A percentile compares a stretch with the other conserved stretches of the same genome.
Evolutionary conservation across 2,113 vertebrate genomes (phyloP).

Genomic region (Atrichornis clamosus): DNA sequence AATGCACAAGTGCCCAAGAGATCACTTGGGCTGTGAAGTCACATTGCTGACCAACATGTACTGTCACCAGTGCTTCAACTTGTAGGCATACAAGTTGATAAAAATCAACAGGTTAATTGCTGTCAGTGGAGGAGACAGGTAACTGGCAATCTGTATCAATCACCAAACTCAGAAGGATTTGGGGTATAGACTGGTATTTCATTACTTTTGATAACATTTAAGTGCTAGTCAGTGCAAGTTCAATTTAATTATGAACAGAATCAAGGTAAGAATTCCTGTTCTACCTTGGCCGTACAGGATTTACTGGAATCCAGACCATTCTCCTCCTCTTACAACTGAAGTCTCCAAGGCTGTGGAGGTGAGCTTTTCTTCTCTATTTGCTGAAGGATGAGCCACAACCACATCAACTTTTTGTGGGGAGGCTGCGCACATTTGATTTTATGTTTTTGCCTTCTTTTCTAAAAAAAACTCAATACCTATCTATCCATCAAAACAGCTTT

Average conservation of each 20-base stretch:
- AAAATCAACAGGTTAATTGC: not conserved
- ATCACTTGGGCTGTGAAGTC: not conserved
- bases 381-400: not conserved
- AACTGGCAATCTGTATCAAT: not conserved
- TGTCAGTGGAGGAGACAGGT: not conserved
- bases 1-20: not conserved
- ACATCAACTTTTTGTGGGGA: not conserved
- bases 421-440: not conserved
- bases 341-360: not conserved
- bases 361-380: not conserved
- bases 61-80: not conserved
- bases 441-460: not conserved
- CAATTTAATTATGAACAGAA: not conserved
- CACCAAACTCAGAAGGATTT: not conserved
- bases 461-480: not conserved
- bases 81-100: not conserved
- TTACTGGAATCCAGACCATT: not conserved
- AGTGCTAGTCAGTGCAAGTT: not conserved
- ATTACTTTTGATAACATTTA: not conserved
- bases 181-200: not conserved
- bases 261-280: not conserved
- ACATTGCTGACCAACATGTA: not conserved
- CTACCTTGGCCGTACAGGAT: not conserved
- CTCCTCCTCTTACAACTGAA: not conserved
- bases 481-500: not conserved